Evolutionary conservation across 2,113 vertebrate genomes (phyloP).

Genomic region (Ahaetulla prasina): DNA sequence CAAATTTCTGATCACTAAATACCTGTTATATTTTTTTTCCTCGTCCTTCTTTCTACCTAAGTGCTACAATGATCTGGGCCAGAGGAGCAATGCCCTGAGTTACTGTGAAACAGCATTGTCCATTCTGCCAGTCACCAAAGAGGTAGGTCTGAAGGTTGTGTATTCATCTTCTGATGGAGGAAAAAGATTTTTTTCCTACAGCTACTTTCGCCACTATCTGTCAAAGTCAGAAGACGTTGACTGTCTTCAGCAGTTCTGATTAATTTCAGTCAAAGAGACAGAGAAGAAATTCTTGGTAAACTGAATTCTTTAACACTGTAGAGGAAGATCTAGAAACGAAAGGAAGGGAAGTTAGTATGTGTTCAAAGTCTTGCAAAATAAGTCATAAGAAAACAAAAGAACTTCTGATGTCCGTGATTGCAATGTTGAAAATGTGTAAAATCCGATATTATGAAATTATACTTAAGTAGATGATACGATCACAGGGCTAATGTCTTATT

Average conservation of each 20-base stretch:
- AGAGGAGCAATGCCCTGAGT: slow-evolving; percentile 71
- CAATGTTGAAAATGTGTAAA: not conserved
- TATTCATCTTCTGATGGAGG: slow-evolving; percentile 17
- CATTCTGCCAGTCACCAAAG: slow-evolving; percentile 75
- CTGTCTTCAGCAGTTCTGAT: not conserved
- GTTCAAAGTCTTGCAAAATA: not conserved
- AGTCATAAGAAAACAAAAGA: not conserved
- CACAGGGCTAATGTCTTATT: not conserved
- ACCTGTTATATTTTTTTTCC: slow-evolving; percentile 39
- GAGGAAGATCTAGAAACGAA: not conserved
- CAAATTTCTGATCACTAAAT: slow-evolving; percentile 37
- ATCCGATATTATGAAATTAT: not conserved
- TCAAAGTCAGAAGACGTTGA: not conserved
- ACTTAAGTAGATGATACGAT: not conserved
- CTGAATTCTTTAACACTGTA: not conserved
- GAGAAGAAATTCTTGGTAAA: not conserved
- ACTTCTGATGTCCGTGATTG: not conserved
- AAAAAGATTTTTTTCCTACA: not conserved
- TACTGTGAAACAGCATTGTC: slow-evolving; percentile 81
- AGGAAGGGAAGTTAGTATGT: not conserved
- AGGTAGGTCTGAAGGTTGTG: slow-evolving; percentile 70
- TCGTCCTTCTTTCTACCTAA: slow-evolving; percentile 53
- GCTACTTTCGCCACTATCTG: not conserved
- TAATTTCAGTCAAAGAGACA: not conserved
- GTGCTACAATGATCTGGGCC: slow-evolving; percentile 87